Evolutionary conservation across 2,797 vertebrate genomes (phyloP).

Genomic region (Micropoecilia bifurca): DNA sequence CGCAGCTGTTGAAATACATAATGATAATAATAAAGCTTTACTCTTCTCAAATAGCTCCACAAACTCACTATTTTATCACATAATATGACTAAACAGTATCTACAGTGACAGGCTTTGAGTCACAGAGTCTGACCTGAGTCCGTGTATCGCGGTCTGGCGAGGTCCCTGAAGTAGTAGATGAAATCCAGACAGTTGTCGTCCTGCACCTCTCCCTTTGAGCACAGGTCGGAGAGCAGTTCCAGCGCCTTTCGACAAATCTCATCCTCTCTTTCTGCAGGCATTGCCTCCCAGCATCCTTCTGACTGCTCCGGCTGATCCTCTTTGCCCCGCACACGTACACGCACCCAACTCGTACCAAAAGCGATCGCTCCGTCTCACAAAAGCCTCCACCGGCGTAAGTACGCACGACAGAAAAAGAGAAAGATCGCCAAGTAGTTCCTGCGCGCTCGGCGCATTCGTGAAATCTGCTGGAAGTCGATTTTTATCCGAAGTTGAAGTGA

Average conservation of each 20-base stretch:
- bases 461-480: constrained; percentile 9
- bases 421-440: constrained; percentile 45
- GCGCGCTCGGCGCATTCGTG: constrained; percentile 31
- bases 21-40: background rate
- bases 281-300: constrained; percentile 98
- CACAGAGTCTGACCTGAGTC: constrained; percentile 86
- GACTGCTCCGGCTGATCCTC: constrained; percentile 69
- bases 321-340: constrained; percentile 3
- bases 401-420: constrained; percentile 29
- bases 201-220: constrained; percentile 93
- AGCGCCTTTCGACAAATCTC: constrained; percentile 98
- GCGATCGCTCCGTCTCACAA: background rate
- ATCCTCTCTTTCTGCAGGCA: constrained; percentile 96
- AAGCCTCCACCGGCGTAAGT: constrained; percentile 23
- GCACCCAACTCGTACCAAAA: background rate
- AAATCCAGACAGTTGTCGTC: constrained; percentile 95
- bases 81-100: background rate
- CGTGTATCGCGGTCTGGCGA: constrained; percentile 88
- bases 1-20: background rate
- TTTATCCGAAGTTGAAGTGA: constrained; percentile 19
- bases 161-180: constrained; percentile 94
- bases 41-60: background rate
- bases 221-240: constrained; percentile 93
- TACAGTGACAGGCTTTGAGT: background rate
- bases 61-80: background rate